Percentiles rank a stretch among this genome's conserved stretches.
Evolutionary conservation across 2,888 invertebrate genomes (phyloP).

Genomic region (Siphonodentalium dalli): DNA sequence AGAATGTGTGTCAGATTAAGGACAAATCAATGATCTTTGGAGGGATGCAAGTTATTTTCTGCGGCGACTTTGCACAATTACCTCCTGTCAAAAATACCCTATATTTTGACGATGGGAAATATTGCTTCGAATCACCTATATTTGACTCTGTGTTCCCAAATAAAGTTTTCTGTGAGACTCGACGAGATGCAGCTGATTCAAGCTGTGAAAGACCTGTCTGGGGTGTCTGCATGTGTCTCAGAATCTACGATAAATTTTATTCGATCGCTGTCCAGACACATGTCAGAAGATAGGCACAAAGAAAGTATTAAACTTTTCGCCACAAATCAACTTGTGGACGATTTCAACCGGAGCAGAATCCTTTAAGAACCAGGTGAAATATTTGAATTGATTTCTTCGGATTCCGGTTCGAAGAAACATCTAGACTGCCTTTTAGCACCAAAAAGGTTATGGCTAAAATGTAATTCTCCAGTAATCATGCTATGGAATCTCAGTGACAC

Average conservation of each 20-base stretch:
- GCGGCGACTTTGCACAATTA: conserved; percentile 25
- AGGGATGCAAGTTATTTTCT: conserved; percentile 21
- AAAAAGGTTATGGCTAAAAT: too few relatives aligned
- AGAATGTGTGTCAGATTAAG: conserved; percentile 5
- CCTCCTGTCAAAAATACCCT: conserved; percentile 23
- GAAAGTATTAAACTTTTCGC: not conserved
- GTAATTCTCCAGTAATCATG: too few relatives aligned
- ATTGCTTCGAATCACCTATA: conserved; percentile 17
- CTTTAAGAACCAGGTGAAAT: too few relatives aligned
- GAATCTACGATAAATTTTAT: not conserved
- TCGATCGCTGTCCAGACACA: not conserved
- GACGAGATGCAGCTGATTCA: conserved; percentile 2
- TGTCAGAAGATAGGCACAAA: not conserved
- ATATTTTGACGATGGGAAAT: conserved; percentile 21
- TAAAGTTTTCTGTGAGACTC: conserved; percentile 1
- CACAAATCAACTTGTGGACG: too few relatives aligned
- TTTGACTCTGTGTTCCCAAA: conserved; percentile 17
- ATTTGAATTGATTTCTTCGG: too few relatives aligned
- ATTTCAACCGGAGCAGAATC: too few relatives aligned
- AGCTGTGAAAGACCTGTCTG: not conserved
- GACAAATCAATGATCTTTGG: conserved; percentile 3
- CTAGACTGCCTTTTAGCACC: too few relatives aligned
- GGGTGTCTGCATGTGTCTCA: not conserved
- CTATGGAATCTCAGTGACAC: too few relatives aligned
- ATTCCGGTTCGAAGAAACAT: too few relatives aligned